Percentiles rank a stretch among this genome's conserved stretches.
phyloP scores from a whole-genome alignment of 2,797 vertebrate genomes.

The Ispidina lecontei region DNA sequence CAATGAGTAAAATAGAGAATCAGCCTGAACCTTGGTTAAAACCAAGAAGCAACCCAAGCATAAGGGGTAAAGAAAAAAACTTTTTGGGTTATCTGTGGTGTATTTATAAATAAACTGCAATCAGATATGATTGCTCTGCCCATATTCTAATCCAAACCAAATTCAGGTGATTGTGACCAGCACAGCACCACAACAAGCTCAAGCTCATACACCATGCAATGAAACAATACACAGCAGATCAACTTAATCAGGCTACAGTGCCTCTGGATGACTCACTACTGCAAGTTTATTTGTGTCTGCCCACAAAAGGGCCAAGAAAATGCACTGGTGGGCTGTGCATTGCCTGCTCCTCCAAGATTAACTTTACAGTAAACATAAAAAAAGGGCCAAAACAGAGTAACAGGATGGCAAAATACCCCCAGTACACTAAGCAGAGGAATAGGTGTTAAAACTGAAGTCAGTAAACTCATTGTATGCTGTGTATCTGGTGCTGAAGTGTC shows the following conservation, averaged over 20 bases:
- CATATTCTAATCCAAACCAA: not conserved
- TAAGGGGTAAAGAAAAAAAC: not conserved
- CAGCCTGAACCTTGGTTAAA: constrained; percentile 21
- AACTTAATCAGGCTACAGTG: not conserved
- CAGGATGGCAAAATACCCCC: not conserved
- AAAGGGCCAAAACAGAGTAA: not conserved
- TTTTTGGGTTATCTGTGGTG: not conserved
- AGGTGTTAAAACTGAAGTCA: not conserved
- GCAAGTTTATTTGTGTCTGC: not conserved
- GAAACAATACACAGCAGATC: not conserved
- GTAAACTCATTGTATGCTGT: not conserved
- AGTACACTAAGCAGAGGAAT: not conserved
- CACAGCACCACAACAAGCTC: not conserved
- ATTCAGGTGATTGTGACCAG: not conserved
- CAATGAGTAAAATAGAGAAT: constrained; percentile 67
- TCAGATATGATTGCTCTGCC: constrained; percentile 28
- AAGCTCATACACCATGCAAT: not conserved
- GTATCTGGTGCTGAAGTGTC: not conserved
- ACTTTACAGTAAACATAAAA: not conserved
- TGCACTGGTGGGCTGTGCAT: not conserved
- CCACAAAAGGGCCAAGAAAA: not conserved
- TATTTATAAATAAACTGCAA: constrained; percentile 53
- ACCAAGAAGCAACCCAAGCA: not conserved
- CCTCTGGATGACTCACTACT: not conserved
- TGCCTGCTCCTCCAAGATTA: not conserved